Evolutionary conservation across 2,113 vertebrate species (phyloP).

Genomic region (Crotalus helleri): DNA sequence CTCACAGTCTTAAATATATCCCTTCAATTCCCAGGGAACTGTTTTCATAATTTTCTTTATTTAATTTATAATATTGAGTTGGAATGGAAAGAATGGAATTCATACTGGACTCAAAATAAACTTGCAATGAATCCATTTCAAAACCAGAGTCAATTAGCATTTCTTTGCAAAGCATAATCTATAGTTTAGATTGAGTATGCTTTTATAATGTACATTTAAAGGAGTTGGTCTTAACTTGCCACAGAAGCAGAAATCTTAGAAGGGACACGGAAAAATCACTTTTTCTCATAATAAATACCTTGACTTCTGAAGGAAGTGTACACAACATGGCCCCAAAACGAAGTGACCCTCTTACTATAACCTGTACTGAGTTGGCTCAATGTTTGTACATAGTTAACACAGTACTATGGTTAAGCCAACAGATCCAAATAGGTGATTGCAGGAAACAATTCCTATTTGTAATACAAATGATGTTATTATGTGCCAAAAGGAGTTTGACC

Average conservation of each 20-base stretch:
- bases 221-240: not conserved
- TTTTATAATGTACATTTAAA: not conserved
- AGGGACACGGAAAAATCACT: not conserved
- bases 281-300: not conserved
- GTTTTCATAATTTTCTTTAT: conserved; percentile 29
- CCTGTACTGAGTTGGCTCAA: not conserved
- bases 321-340: not conserved
- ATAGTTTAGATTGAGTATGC: not conserved
- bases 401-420: not conserved
- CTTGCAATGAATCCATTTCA: not conserved
- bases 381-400: not conserved
- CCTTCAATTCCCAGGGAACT: not conserved
- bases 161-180: conserved; percentile 1
- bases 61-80: not conserved
- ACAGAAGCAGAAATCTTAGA: not conserved
- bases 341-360: not conserved
- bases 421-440: not conserved
- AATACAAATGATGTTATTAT: not conserved
- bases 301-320: not conserved
- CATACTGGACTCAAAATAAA: not conserved
- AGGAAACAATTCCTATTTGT: not conserved
- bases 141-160: not conserved
- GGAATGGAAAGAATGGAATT: not conserved
- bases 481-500: not conserved
- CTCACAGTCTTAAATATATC: conserved; percentile 13